These are phyloP conservation scores for Conomelus anceps DNA, from an alignment of 2,888 invertebrate genomes.

Conservation along the genomic window DNA sequence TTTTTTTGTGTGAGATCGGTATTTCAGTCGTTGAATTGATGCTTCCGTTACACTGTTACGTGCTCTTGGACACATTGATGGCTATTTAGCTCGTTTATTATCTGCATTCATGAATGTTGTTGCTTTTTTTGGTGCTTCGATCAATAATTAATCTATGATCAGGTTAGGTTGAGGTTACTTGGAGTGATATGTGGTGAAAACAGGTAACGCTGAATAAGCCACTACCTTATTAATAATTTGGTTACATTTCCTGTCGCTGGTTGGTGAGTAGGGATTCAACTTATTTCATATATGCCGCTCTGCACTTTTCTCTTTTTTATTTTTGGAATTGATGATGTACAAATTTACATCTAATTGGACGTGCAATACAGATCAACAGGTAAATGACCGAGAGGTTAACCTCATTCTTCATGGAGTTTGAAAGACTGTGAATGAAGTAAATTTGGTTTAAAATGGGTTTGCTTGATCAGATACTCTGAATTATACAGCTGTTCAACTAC, in stretches of 20 bases:
- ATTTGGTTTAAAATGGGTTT: no score
- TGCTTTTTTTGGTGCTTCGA: not conserved
- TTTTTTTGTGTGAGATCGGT: no score
- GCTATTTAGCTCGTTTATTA: not conserved
- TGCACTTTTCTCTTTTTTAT: not conserved
- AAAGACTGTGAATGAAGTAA: no score
- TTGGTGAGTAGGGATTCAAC: not conserved
- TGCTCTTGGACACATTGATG: not conserved
- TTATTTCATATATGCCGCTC: not conserved
- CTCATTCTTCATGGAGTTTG: not conserved
- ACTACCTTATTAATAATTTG: not conserved
- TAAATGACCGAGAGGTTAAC: not conserved
- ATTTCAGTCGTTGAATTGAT: not conserved
- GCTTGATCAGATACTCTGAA: no score
- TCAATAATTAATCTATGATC: no score
- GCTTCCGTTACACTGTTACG: not conserved
- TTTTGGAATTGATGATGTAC: not conserved
- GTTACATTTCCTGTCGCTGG: not conserved
- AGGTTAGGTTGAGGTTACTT: not conserved
- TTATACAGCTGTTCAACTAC: no score
- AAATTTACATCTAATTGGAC: not conserved
- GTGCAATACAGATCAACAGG: not conserved
- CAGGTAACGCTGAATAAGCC: not conserved
- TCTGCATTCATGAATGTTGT: not conserved
- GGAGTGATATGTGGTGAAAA: not conserved